Evolutionary conservation across 2,888 invertebrate species (phyloP).

Genomic region (Cinara cedri): DNA sequence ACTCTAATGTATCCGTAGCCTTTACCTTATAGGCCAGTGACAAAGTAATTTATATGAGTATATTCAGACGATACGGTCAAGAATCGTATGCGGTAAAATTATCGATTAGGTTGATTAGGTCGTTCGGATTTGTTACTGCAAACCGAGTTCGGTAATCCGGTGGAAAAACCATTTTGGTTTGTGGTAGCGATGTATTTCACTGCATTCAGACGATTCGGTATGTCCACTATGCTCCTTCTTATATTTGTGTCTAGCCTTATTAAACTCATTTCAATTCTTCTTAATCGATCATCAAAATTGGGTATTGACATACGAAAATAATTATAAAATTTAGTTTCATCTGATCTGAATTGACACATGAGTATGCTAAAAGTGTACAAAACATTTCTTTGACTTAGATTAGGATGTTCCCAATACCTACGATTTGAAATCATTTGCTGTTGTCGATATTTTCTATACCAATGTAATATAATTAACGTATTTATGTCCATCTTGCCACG

Average conservation of each 20-base stretch:
- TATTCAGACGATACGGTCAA: not conserved
- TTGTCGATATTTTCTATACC: too few relatives aligned
- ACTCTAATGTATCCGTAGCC: too few relatives aligned
- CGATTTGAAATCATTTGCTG: too few relatives aligned
- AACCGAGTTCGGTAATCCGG: not conserved
- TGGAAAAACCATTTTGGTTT: not conserved
- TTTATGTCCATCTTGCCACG: too few relatives aligned
- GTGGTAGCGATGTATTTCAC: too few relatives aligned
- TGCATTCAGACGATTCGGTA: too few relatives aligned
- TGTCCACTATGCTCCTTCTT: not conserved
- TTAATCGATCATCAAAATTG: constrained; percentile 9
- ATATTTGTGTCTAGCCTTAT: constrained; percentile 17
- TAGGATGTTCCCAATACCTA: too few relatives aligned
- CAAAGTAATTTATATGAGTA: not conserved
- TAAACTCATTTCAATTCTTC: constrained; percentile 23
- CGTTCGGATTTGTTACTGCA: not conserved
- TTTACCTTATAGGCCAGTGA: not conserved
- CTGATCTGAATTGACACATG: too few relatives aligned
- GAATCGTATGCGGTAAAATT: not conserved
- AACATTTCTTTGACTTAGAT: too few relatives aligned
- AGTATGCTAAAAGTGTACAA: too few relatives aligned
- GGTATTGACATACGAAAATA: constrained; percentile 13
- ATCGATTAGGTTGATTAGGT: not conserved
- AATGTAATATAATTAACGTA: too few relatives aligned
- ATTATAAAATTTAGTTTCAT: too few relatives aligned